Conservation (phyloP, 2,797 vertebrate species). For the Podarcis siculus region DNA sequence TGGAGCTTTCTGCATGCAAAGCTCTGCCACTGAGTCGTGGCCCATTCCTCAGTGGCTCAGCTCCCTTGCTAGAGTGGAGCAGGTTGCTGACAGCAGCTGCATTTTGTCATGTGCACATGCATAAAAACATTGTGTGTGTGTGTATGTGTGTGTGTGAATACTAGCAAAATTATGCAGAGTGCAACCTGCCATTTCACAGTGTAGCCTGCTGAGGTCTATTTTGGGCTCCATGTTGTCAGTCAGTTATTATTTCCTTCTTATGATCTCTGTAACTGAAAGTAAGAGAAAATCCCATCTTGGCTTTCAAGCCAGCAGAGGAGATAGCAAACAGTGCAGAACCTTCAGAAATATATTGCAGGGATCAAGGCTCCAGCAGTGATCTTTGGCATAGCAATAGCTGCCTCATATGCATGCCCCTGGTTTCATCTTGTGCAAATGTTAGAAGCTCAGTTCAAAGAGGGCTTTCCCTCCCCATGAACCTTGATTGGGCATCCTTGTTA, state of each 20-base stretch:
- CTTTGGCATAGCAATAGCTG: not conserved
- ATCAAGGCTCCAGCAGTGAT: not conserved
- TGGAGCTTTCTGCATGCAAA: too few relatives aligned
- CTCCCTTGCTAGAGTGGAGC: too few relatives aligned
- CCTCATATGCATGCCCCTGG: not conserved
- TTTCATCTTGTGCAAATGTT: not conserved
- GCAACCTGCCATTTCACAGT: too few relatives aligned
- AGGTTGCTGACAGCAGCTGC: too few relatives aligned
- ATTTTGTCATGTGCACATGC: too few relatives aligned
- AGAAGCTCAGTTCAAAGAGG: not conserved
- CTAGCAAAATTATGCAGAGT: too few relatives aligned
- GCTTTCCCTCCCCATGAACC: not conserved
- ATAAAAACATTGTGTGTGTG: too few relatives aligned
- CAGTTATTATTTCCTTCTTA: not conserved
- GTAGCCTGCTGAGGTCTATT: too few relatives aligned
- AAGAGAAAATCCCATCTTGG: not conserved
- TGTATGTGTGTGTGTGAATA: too few relatives aligned
- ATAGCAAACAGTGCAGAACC: not conserved
- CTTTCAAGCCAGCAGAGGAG: not conserved
- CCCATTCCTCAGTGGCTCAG: too few relatives aligned
- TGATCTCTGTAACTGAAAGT: not conserved
- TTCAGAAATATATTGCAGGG: not conserved
- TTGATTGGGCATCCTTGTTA: not conserved
- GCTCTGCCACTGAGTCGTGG: too few relatives aligned
- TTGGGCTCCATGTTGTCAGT: not conserved